Evolutionary conservation across 1,140 invertebrate species (phyloP).

Genomic region (Oscheius sp.): DNA sequence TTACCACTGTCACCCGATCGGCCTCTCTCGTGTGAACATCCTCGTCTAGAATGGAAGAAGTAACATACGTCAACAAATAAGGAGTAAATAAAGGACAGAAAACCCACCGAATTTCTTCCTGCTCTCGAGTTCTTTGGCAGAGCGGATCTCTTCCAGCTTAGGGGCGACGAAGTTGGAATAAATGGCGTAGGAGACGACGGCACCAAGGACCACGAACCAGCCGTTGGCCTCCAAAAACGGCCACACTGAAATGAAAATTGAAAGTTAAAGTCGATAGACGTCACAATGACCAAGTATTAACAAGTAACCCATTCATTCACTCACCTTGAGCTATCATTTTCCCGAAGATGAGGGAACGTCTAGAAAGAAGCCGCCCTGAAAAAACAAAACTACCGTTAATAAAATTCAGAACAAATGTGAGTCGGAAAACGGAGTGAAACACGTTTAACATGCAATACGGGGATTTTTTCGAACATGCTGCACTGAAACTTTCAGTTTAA

Average conservation of each 20-base stretch:
- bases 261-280: too few relatives aligned
- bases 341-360: too few relatives aligned
- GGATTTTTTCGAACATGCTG: too few relatives aligned
- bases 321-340: too few relatives aligned
- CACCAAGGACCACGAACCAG: constrained; percentile 5
- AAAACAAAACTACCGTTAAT: too few relatives aligned
- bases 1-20: neutral
- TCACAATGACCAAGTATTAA: too few relatives aligned
- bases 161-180: constrained; percentile 12
- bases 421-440: too few relatives aligned
- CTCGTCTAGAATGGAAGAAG: neutral
- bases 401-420: too few relatives aligned
- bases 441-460: too few relatives aligned
- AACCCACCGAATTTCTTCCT: constrained; percentile 18
- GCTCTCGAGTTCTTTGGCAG: neutral
- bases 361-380: too few relatives aligned
- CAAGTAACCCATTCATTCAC: too few relatives aligned
- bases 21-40: neutral
- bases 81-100: neutral
- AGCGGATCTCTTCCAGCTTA: neutral
- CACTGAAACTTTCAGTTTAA: too few relatives aligned
- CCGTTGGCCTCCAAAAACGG: constrained; percentile 14
- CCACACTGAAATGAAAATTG: constrained; percentile 16
- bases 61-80: neutral
- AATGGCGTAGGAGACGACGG: constrained; percentile 2